Percentiles rank a stretch among this genome's conserved stretches.
Conservation (phyloP, 2,797 vertebrate genomes). For the Zenarchopterus dispar region DNA sequence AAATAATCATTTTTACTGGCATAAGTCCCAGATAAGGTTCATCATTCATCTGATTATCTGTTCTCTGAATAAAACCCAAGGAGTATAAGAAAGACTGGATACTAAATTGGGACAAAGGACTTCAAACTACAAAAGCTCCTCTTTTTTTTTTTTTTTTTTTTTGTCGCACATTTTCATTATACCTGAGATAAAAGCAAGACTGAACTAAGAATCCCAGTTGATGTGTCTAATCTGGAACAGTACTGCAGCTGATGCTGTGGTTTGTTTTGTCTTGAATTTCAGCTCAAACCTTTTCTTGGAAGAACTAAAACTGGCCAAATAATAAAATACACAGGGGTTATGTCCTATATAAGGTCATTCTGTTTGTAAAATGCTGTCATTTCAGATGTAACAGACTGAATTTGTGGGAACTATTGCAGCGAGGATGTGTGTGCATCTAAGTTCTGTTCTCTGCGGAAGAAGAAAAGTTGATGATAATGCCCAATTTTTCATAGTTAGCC, state of each 20-base stretch:
- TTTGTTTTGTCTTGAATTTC: too few relatives aligned
- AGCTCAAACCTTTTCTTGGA: too few relatives aligned
- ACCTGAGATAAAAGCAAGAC: slow-evolving; percentile 15
- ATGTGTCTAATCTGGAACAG: slow-evolving; percentile 11
- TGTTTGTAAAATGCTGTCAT: neutral
- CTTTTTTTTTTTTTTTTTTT: neutral
- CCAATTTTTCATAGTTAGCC: slow-evolving; percentile 8
- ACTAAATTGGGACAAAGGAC: neutral
- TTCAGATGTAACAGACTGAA: slow-evolving; percentile 7
- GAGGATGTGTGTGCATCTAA: slow-evolving; percentile 17
- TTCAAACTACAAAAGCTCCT: slow-evolving; percentile 6
- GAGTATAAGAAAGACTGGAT: neutral
- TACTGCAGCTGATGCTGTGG: slow-evolving; percentile 14
- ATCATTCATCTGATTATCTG: slow-evolving; percentile 24
- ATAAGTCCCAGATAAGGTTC: slow-evolving; percentile 24
- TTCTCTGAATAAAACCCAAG: slow-evolving; percentile 27
- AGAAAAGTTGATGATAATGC: slow-evolving; percentile 32
- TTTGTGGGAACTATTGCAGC: slow-evolving; percentile 5
- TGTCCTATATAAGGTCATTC: neutral
- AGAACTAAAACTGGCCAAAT: slow-evolving; percentile 1
- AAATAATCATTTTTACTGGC: slow-evolving; percentile 30
- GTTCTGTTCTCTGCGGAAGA: slow-evolving; percentile 1
- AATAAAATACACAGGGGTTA: neutral
- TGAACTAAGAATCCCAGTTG: slow-evolving; percentile 1
- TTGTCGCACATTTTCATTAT: slow-evolving; percentile 1